Evolutionary conservation across 1,140 invertebrate species (phyloP).

Genomic region (Elysia chlorotica): DNA sequence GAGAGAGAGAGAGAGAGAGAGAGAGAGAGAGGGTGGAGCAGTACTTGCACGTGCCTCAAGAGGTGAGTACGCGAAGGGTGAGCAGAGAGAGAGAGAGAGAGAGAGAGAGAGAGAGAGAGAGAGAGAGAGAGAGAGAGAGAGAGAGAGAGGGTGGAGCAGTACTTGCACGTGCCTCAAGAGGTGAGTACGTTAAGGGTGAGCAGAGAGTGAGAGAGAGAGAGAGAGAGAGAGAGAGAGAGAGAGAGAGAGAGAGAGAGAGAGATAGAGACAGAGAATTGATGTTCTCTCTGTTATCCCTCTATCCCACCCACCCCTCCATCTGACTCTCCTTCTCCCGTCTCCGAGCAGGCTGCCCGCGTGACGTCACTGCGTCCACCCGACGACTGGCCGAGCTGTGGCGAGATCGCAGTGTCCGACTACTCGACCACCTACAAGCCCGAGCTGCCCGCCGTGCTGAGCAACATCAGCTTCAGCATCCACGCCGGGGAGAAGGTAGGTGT

Average conservation of each 20-base stretch:
- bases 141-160: neutral
- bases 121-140: neutral
- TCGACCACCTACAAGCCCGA: constrained; percentile 47
- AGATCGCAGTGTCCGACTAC: constrained; percentile 40
- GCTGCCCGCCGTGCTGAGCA: constrained; percentile 50
- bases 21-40: neutral
- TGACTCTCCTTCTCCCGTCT: neutral
- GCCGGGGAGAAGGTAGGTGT: constrained; percentile 63
- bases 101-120: constrained; percentile 3
- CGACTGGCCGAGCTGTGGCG: constrained; percentile 42
- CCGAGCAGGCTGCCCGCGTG: constrained; percentile 17
- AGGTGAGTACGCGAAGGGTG: no score
- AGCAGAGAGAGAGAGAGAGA: neutral
- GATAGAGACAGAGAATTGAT: neutral
- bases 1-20: neutral
- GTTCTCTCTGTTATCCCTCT: neutral
- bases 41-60: neutral
- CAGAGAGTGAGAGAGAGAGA: neutral
- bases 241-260: neutral
- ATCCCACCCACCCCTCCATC: neutral
- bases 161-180: neutral
- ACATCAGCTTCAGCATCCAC: constrained; percentile 42
- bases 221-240: constrained; percentile 3
- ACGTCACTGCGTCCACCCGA: constrained; percentile 8
- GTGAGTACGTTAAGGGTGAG: neutral